Conservation (phyloP, 2,113 vertebrate species). For the Lepisosteus oculatus region DNA sequence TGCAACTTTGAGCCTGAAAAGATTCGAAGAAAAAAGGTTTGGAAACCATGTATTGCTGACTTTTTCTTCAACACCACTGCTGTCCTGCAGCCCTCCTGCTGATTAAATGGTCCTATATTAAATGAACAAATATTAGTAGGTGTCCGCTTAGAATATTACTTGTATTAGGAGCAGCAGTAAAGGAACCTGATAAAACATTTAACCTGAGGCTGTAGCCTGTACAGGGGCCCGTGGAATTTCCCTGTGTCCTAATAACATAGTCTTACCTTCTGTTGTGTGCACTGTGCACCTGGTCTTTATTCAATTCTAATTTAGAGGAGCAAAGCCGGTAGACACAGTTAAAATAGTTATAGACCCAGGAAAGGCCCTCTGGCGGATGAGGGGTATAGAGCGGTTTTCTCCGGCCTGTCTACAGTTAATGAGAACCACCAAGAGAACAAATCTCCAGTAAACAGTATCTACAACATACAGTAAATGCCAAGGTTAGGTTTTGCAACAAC, state of each 20-base stretch:
- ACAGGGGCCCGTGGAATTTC: constrained; percentile 20
- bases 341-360: constrained; percentile 41
- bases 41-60: too few species aligned
- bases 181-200: neutral
- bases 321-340: constrained; percentile 35
- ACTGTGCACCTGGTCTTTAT: constrained; percentile 32
- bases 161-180: neutral
- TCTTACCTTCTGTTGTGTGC: constrained; percentile 9
- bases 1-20: too few species aligned
- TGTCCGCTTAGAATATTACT: too few species aligned
- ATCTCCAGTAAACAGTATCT: too few species aligned
- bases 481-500: too few species aligned
- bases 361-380: constrained; percentile 2
- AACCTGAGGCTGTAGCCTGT: neutral
- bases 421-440: too few species aligned
- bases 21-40: too few species aligned
- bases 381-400: neutral
- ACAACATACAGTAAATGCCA: too few species aligned
- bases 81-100: too few species aligned
- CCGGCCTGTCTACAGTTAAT: neutral
- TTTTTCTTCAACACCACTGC: too few species aligned
- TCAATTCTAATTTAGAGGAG: constrained; percentile 13
- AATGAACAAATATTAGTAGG: too few species aligned
- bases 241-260: constrained; percentile 41
- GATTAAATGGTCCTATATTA: too few species aligned